Base-by-base conservation (phyloP, 2,797 vertebrate species). In the Telmatherina bonti region DNA sequence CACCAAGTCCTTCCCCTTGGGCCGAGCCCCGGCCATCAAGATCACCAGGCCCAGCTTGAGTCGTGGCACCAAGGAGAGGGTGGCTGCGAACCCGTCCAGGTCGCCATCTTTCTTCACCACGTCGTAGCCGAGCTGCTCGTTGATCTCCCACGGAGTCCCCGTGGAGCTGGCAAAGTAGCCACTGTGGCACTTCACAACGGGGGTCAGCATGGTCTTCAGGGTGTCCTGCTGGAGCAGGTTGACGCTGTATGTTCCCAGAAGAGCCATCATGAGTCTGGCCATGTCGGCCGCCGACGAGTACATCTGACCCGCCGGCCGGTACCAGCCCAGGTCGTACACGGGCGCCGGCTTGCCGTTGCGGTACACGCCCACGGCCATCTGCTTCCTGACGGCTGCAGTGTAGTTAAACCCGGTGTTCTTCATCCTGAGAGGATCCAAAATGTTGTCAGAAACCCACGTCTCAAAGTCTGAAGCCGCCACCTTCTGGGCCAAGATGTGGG, bases 241-340 rank as follows among this genome's bases (percentile, higher is more conserved):
- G 10, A 38, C 87, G 51, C 93, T 85, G 26, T 93, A 93, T 0
- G 91, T 83, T 0, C 96, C 96, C 68, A 98, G 59, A 15, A 98
- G 94, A 53, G 91, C 91, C 94, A 95, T 94, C 5, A 93, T 94
- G 35, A 98, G 84, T 81, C 96, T 97, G 78, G 96, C 96, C 88
- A 98, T 94, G 88, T 99, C 97, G 0, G 96, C 95, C 0, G 95
- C 70, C 0, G 96, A 97, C 59, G 97, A 98, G 74, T 94, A 98
- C 97, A 97, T 98, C 90, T 98, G 97, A 3, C 97, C 97, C 0
- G 96, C 96, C 1, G 97, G 97, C 15, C 96, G 90, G 71, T 98
- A 98, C 96, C 97, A 98, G 75, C 96, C 96, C 0, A 98, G 93
- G 83, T 97, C 92, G 1, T 96, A 98, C 13, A 97, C 95, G 0